Evolutionary conservation across 2,797 vertebrate genomes (phyloP).

Genomic region (Enteromius thamalakanensis): DNA sequence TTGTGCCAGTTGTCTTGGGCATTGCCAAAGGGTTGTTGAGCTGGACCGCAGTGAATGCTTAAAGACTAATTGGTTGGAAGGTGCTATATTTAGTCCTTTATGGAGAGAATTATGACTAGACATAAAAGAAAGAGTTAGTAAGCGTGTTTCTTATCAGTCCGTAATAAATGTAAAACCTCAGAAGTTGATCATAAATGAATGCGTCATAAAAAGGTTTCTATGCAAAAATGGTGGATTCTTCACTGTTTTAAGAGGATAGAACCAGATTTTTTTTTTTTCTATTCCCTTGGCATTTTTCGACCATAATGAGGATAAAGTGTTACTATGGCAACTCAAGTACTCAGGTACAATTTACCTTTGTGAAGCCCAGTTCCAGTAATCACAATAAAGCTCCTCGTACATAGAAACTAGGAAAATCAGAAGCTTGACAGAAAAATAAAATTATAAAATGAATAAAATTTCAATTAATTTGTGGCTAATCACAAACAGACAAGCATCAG

Average conservation of each 20-base stretch:
- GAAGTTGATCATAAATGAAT: slow-evolving; percentile 46
- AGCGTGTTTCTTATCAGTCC: slow-evolving; percentile 39
- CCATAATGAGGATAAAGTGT: slow-evolving; percentile 62
- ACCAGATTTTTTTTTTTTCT: slow-evolving; percentile 30
- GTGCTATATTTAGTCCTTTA: slow-evolving; percentile 48
- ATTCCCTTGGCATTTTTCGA: slow-evolving; percentile 59
- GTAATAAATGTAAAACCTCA: slow-evolving; percentile 53
- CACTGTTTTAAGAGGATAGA: slow-evolving; percentile 50
- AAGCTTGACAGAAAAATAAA: background rate
- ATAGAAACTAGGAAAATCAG: slow-evolving; percentile 32
- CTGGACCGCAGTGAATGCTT: slow-evolving; percentile 43
- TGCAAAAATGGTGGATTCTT: slow-evolving; percentile 41
- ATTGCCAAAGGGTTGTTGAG: slow-evolving; percentile 45
- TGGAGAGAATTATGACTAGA: slow-evolving; percentile 41
- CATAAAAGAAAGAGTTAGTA: slow-evolving; percentile 26
- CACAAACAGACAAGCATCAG: slow-evolving; percentile 46
- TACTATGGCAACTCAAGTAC: slow-evolving; percentile 65
- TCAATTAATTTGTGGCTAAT: slow-evolving; percentile 56
- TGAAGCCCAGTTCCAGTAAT: slow-evolving; percentile 46
- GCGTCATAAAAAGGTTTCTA: slow-evolving; percentile 46
- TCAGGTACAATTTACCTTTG: slow-evolving; percentile 64
- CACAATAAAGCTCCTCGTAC: slow-evolving; percentile 41
- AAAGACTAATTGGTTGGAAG: slow-evolving; percentile 48
- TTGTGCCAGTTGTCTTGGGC: slow-evolving; percentile 37
- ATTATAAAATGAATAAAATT: slow-evolving; percentile 40